phyloP scores from a whole-genome alignment of 1,140 invertebrate species.

The Paracyclopina nana region DNA sequence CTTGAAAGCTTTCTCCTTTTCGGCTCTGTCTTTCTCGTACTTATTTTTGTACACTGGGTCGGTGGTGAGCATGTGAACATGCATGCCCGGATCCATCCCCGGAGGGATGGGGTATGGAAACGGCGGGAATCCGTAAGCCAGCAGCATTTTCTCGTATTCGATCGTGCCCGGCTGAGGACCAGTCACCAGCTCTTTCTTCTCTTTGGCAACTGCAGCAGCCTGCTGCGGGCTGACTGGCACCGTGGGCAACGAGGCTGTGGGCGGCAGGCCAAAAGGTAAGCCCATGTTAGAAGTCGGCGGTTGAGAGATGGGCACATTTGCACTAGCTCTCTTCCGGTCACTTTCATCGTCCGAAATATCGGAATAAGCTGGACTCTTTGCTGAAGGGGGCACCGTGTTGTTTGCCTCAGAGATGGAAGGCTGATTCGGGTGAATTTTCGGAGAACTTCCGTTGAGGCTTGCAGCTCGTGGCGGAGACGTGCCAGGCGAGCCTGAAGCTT shows the following conservation, averaged over 20 bases:
- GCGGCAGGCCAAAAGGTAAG: neutral
- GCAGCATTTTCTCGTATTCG: conserved; percentile 13
- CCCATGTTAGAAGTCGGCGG: too few species aligned
- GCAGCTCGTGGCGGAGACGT: conserved; percentile 2
- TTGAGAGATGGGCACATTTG: neutral
- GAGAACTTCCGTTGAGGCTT: neutral
- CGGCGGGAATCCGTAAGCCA: conserved; percentile 9
- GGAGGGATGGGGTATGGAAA: conserved; percentile 9
- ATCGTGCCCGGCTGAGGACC: neutral
- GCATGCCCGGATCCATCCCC: conserved; percentile 10
- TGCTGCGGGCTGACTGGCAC: neutral
- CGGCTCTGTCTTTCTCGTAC: conserved; percentile 3
- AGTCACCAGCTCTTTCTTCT: neutral
- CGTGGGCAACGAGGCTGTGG: neutral
- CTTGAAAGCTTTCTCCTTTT: conserved; percentile 11
- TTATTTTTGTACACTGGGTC: conserved; percentile 14
- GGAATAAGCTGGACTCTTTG: conserved; percentile 17
- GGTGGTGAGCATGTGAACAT: conserved; percentile 8
- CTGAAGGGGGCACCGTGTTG: neutral
- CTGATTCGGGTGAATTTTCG: neutral
- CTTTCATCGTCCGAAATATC: conserved; percentile 17
- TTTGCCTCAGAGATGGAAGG: neutral
- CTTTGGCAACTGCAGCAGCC: neutral
- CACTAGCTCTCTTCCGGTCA: conserved; percentile 1
- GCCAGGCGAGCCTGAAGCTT: neutral